Evolutionary conservation across 1,140 invertebrate genomes (phyloP).

Genomic region (Neodiprion virginianus): DNA sequence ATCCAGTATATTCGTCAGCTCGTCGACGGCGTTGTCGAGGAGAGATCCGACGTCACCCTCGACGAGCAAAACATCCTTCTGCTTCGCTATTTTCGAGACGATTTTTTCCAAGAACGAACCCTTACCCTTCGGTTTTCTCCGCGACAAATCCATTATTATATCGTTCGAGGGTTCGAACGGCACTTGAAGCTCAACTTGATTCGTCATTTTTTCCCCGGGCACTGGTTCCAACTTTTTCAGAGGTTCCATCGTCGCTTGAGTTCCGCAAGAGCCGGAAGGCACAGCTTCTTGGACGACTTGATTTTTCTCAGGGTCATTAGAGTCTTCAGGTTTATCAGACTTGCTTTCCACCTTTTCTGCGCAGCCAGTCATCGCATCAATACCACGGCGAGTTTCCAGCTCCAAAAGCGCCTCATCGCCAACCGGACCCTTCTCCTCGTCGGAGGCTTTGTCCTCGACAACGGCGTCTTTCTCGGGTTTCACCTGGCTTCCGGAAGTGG

Average conservation of each 20-base stretch:
- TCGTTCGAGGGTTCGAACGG: slow-evolving; percentile 40
- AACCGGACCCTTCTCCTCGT: not conserved
- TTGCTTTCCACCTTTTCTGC: not conserved
- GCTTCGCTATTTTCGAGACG: slow-evolving; percentile 57
- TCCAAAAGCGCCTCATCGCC: not conserved
- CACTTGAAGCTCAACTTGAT: not conserved
- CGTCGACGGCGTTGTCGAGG: slow-evolving; percentile 42
- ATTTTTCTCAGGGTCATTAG: not conserved
- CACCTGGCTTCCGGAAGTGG: slow-evolving; percentile 24
- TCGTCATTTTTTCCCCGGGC: not conserved
- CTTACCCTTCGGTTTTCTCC: slow-evolving; percentile 51
- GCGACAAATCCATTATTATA: slow-evolving; percentile 56
- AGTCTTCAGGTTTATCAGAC: not conserved
- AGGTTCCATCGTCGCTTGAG: not conserved
- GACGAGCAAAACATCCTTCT: slow-evolving; percentile 51
- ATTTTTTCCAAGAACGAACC: slow-evolving; percentile 56
- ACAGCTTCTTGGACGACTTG: not conserved
- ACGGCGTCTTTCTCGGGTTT: not conserved
- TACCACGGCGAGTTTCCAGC: not conserved
- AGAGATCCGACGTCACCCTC: slow-evolving; percentile 44
- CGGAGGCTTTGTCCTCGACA: not conserved
- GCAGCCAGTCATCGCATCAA: not conserved
- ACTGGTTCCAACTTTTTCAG: not conserved
- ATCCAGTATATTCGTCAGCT: slow-evolving; percentile 44
- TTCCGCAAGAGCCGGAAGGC: not conserved